Conservation (phyloP, 2,888 invertebrate species). For the Eupithecia pulchellata region DNA sequence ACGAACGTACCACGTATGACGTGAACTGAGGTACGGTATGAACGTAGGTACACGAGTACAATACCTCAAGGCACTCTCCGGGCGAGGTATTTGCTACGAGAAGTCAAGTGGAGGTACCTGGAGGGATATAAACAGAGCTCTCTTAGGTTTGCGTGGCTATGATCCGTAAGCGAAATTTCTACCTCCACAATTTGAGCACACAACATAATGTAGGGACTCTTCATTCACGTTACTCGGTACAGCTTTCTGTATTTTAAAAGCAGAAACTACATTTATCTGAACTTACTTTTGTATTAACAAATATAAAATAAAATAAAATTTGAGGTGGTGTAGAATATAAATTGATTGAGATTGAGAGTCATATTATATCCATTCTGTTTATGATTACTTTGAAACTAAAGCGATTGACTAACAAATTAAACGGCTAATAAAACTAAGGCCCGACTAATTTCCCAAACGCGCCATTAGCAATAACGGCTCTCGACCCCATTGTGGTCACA, state of each 20-base stretch:
- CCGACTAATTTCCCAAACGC: slow-evolving; percentile 22
- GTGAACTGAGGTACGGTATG: not conserved
- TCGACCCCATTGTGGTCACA: slow-evolving; percentile 8
- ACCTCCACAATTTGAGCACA: not conserved
- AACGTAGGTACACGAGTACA: not conserved
- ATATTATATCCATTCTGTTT: slow-evolving; percentile 1
- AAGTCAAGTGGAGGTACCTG: not conserved
- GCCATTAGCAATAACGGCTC: slow-evolving; percentile 13
- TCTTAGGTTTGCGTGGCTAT: not conserved
- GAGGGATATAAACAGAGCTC: not conserved
- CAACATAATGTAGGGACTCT: not conserved
- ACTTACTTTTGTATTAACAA: not conserved
- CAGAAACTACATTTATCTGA: not conserved
- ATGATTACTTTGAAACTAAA: slow-evolving; percentile 13
- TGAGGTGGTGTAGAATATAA: not conserved
- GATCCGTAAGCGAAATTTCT: not conserved
- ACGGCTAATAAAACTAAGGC: slow-evolving; percentile 16
- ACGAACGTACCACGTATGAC: not conserved
- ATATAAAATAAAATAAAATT: not conserved
- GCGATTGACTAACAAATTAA: slow-evolving; percentile 14
- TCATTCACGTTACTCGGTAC: not conserved
- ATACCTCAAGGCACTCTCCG: not conserved
- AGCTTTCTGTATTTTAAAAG: not conserved
- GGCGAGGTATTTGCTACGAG: not conserved
- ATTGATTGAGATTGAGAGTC: not conserved